Conservation (phyloP, 2,113 vertebrate species). For the Morphnarchus princeps region DNA sequence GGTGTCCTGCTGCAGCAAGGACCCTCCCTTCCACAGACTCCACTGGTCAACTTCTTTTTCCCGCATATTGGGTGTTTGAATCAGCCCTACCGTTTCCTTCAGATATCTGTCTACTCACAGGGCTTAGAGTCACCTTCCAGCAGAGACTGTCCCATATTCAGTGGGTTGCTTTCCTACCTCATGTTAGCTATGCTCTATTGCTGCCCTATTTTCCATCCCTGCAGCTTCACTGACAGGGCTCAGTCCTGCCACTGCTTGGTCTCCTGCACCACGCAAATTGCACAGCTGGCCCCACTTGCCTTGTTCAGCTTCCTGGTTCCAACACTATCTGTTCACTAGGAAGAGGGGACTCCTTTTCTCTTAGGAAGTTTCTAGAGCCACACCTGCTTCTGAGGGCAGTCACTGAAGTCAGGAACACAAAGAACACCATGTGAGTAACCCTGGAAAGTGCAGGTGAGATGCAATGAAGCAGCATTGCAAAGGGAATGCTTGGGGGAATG, state of each 20-base stretch:
- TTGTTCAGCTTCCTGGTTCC: not conserved
- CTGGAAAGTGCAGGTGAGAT: not conserved
- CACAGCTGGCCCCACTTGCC: not conserved
- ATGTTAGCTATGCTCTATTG: not conserved
- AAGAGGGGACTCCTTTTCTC: not conserved
- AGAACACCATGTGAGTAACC: not conserved
- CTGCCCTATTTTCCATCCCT: not conserved
- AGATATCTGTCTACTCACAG: not conserved
- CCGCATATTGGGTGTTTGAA: not conserved
- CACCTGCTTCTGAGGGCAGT: not conserved
- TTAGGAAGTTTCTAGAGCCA: not conserved
- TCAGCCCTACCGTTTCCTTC: not conserved
- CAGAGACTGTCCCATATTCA: not conserved
- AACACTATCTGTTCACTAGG: not conserved
- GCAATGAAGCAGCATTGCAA: not conserved
- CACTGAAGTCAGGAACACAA: not conserved
- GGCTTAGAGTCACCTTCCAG: not conserved
- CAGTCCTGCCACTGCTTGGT: not conserved
- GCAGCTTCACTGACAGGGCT: not conserved
- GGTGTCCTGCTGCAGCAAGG: not conserved
- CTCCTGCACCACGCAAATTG: accelerated
- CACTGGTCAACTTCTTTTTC: not conserved
- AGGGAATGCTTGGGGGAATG: not conserved
- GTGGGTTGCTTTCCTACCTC: not conserved
- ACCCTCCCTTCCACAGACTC: not conserved